Evolutionary conservation across 2,888 invertebrate genomes (phyloP).

Genomic region (Cremastobaeus sp.): DNA sequence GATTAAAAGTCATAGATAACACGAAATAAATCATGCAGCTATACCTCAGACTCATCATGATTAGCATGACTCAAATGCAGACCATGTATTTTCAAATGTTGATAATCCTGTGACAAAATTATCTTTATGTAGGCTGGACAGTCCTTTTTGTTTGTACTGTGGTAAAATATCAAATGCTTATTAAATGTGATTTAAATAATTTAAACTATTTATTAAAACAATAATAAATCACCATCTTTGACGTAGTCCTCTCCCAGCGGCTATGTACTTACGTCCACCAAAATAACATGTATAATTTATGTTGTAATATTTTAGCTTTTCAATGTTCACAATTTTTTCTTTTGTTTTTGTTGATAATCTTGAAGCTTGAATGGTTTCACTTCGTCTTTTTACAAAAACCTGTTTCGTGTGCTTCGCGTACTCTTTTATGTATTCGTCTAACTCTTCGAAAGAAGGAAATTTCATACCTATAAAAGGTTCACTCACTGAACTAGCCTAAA

Average conservation of each 20-base stretch:
- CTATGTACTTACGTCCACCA: not conserved
- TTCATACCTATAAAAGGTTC: not conserved
- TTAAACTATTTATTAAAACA: not conserved
- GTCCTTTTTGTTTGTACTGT: not conserved
- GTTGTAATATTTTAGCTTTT: not conserved
- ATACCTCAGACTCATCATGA: not conserved
- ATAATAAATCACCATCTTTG: not conserved
- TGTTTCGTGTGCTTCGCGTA: not conserved
- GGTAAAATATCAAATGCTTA: too few relatives aligned
- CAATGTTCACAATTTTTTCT: not conserved
- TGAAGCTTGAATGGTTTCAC: not conserved
- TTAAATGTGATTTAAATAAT: too few relatives aligned
- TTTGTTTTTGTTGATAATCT: not conserved
- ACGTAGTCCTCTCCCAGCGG: not conserved
- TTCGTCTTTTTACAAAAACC: not conserved
- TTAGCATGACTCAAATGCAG: not conserved
- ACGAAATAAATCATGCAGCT: too few relatives aligned
- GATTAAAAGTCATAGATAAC: too few relatives aligned
- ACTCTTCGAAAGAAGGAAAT: not conserved
- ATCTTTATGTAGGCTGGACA: not conserved
- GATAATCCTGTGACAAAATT: not conserved
- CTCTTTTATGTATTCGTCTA: not conserved
- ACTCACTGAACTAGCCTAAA: not conserved
- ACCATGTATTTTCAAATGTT: not conserved
- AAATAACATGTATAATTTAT: not conserved